Evolutionary conservation across 2,888 invertebrate species (phyloP), one percentile per base, ranked within the genome.

Genomic region (Autographa pulchrina): DNA sequence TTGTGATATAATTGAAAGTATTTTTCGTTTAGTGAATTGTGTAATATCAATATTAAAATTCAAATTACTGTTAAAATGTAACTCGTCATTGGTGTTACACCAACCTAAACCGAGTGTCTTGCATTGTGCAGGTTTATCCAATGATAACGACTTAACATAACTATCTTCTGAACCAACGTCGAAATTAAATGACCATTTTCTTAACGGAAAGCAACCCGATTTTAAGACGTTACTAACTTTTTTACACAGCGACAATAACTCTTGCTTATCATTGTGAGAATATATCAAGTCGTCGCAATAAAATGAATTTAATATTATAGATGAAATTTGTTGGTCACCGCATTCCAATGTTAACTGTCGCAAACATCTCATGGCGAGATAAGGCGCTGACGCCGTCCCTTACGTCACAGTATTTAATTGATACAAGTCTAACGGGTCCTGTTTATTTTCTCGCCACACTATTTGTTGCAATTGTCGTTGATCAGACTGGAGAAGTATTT

Each of bases 1-100:
- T 35, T 65, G 65, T 59, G 65, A 58, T 20, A 59, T 65, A 16
- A 65, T 9, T 16, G 65, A 65, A 13, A 25, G 43, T 25, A 43
- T 65, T 32, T 14, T 60, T 7, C 59, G 59, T 60, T 60, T 60
- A 7, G 59, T 60, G 4, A 48, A 14, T 48, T 14, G 14, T n/a
- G 14, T 16, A 38, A 38, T 32, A 32, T 32, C 32, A 32, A 32
- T 32, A 41, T 14, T 41, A 65, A 38, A 14, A 16, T 65, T 58
- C 31, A 41, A 59, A 65, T 35, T 65, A n/a, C 2, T 32, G 6
- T 59, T 41, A 43, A 59, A 65, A 65, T 59, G 59, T 31, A 65
- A 43, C 9, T 65, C 43, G 43, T 65, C 59, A 18, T 9, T 43
- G 4, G 6, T 43, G 8, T 58, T 65, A 43, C 43, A 43, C 65